phyloP scores from a whole-genome alignment of 2,113 vertebrate genomes.

The Tenrec ecaudatus region DNA sequence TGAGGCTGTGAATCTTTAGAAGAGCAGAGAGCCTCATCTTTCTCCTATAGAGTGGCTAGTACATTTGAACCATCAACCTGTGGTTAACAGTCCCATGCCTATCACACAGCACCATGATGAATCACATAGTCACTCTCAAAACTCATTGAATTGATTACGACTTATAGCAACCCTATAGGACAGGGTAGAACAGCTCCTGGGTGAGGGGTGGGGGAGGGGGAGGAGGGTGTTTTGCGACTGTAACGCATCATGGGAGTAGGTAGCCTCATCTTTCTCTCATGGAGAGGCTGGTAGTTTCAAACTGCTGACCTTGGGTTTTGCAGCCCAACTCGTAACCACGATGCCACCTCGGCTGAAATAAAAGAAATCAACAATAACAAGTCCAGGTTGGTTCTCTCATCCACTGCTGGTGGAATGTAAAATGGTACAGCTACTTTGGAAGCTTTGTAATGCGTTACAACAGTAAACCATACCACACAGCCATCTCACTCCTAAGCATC shows the following conservation, averaged over 20 bases:
- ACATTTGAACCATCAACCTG: not conserved
- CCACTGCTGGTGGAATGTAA: not conserved
- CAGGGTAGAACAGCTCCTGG: too few relatives aligned
- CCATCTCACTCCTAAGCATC: slow-evolving; percentile 3
- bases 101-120: not conserved
- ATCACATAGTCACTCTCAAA: too few relatives aligned
- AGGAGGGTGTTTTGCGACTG: too few relatives aligned
- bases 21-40: not conserved
- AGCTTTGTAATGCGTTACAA: not conserved
- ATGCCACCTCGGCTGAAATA: not conserved
- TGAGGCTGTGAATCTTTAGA: not conserved
- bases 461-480: slow-evolving; percentile 30
- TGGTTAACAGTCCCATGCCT: not conserved
- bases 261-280: too few relatives aligned
- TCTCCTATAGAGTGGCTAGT: not conserved
- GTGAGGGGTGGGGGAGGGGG: too few relatives aligned
- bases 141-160: too few relatives aligned
- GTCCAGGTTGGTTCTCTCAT: not conserved
- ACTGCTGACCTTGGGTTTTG: too few relatives aligned
- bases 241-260: too few relatives aligned
- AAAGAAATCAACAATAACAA: slow-evolving; percentile 24
- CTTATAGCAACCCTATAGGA: too few relatives aligned
- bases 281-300: too few relatives aligned
- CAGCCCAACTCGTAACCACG: too few relatives aligned
- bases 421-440: not conserved